Evolutionary conservation across 2,113 vertebrate genomes (phyloP).

Genomic region (Dromaius novaehollandiae): DNA sequence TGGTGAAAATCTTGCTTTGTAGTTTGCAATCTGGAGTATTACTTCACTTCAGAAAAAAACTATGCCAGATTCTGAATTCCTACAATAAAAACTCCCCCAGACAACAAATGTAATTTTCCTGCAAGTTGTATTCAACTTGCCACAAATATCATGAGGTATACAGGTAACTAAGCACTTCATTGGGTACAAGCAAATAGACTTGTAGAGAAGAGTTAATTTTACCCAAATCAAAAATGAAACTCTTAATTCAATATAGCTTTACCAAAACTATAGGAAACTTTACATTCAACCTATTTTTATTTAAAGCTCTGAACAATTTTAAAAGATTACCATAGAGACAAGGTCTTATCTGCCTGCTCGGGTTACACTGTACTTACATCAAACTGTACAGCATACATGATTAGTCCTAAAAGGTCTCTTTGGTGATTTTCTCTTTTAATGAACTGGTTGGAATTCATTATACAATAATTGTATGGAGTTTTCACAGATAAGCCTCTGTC

Average conservation of each 20-base stretch:
- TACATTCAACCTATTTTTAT: constrained; percentile 10
- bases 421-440: constrained; percentile 67
- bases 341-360: constrained; percentile 36
- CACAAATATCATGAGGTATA: background rate
- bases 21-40: background rate
- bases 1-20: background rate
- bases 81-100: background rate
- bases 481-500: constrained; percentile 54
- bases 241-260: background rate
- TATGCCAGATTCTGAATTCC: background rate
- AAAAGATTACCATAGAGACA: constrained; percentile 31
- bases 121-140: background rate
- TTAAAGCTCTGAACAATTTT: constrained; percentile 43
- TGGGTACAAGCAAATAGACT: background rate
- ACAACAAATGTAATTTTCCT: background rate
- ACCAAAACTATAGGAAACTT: background rate
- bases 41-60: background rate
- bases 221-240: background rate
- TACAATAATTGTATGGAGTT: constrained; percentile 38
- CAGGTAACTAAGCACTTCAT: background rate
- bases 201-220: background rate
- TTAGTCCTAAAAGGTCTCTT: constrained; percentile 67
- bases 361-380: constrained; percentile 5
- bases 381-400: constrained; percentile 17
- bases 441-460: constrained; percentile 69